Evolutionary conservation across 1,140 invertebrate species (phyloP).

Genomic region (Archivesica marissinica): DNA sequence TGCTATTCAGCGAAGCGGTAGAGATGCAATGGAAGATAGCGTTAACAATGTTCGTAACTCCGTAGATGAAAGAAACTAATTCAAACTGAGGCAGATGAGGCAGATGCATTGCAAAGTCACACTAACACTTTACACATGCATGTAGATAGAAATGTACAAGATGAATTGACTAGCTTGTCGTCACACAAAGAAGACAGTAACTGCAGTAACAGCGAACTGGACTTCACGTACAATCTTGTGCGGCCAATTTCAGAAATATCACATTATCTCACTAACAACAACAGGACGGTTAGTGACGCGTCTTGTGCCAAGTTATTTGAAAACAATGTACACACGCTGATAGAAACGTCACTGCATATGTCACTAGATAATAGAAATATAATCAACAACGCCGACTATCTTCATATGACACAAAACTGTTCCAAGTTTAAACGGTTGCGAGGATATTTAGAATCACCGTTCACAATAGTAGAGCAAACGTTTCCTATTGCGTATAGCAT

Average conservation of each 20-base stretch:
- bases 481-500: constrained; percentile 77
- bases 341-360: background rate
- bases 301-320: background rate
- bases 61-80: no score
- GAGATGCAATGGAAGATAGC: no score
- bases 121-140: no score
- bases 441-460: constrained; percentile 49
- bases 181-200: no score
- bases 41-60: no score
- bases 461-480: constrained; percentile 66
- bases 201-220: no score
- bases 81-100: no score
- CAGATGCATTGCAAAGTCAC: no score
- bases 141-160: no score
- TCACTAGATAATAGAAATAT: background rate
- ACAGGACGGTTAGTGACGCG: background rate
- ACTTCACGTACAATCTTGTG: background rate
- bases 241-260: background rate
- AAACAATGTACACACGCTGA: background rate
- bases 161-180: no score
- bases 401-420: constrained; percentile 58
- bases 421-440: constrained; percentile 30
- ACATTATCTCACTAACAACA: background rate
- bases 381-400: background rate
- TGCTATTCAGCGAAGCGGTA: no score